phyloP scores from a whole-genome alignment of 2,797 vertebrate genomes.

The Petrocephalus sullivani region DNA sequence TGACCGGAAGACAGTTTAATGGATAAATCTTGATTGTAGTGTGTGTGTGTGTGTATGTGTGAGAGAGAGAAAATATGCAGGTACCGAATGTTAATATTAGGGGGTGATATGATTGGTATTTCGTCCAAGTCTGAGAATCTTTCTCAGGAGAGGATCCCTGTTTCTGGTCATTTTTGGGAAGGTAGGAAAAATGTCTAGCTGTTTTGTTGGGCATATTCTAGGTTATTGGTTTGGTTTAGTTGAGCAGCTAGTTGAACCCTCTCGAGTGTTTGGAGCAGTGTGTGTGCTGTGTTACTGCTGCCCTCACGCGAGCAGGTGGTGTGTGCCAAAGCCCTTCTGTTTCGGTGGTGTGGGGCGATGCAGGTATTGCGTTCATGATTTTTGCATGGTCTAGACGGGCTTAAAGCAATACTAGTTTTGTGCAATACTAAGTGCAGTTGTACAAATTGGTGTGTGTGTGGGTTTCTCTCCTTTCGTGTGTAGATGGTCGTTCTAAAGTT shows the following conservation, averaged over 20 bases:
- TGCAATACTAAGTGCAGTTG: not conserved
- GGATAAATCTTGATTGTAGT: not conserved
- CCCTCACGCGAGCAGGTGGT: not conserved
- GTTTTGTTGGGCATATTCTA: not conserved
- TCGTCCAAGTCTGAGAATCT: not conserved
- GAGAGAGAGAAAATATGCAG: not conserved
- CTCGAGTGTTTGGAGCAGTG: not conserved
- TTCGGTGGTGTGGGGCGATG: not conserved
- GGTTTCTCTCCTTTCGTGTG: not conserved
- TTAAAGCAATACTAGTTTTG: not conserved
- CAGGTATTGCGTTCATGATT: not conserved
- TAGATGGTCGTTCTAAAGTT: not conserved
- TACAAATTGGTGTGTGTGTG: not conserved
- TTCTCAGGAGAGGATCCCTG: not conserved
- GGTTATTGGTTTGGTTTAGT: not conserved
- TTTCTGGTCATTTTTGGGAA: not conserved
- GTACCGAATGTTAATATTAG: not conserved
- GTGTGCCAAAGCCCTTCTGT: not conserved
- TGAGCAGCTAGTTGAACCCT: not conserved
- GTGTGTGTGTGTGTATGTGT: not conserved
- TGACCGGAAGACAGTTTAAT: not conserved
- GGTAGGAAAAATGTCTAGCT: not conserved
- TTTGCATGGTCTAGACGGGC: not conserved
- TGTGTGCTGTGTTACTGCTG: not conserved
- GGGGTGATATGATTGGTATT: not conserved